A percentile compares a stretch with the other conserved stretches of the same genome.
Evolutionary conservation across 2,113 vertebrate species (phyloP).

Genomic region (Anguilla rostrata): DNA sequence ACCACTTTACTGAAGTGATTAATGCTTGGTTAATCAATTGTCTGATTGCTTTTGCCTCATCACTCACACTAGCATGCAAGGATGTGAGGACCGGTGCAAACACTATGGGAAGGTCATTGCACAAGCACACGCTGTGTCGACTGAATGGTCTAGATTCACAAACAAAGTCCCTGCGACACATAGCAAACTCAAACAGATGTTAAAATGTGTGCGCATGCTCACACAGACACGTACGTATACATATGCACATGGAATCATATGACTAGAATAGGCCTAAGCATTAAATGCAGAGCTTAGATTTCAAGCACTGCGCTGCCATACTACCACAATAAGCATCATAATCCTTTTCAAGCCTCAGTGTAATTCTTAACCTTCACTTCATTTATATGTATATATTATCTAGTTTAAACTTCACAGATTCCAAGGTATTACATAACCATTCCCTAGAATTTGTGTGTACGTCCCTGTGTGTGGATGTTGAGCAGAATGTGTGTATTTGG

Average conservation of each 20-base stretch:
- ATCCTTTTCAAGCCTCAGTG: no score
- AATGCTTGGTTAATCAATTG: conserved; percentile 65
- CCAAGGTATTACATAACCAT: neutral
- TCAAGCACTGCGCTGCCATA: neutral
- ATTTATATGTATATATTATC: neutral
- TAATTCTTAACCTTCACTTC: no score
- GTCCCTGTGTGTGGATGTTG: neutral
- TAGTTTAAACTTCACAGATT: no score
- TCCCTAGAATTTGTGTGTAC: neutral
- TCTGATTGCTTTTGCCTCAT: conserved; percentile 70
- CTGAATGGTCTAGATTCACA: neutral
- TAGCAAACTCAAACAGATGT: neutral
- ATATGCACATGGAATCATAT: neutral
- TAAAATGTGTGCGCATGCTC: neutral
- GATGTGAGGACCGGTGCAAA: conserved; percentile 17
- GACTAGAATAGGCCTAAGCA: no score
- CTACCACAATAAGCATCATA: no score
- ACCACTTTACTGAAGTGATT: conserved; percentile 56
- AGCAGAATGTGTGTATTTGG: neutral
- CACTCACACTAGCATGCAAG: conserved; percentile 56
- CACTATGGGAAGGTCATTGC: no score
- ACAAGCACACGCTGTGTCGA: neutral
- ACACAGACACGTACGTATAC: neutral
- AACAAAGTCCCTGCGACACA: conserved; percentile 31
- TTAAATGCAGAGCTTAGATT: neutral